These are phyloP conservation scores for Porites cylindrica DNA, from an alignment of 92 coral and sea anemone species.

Conservation along the genomic window DNA sequence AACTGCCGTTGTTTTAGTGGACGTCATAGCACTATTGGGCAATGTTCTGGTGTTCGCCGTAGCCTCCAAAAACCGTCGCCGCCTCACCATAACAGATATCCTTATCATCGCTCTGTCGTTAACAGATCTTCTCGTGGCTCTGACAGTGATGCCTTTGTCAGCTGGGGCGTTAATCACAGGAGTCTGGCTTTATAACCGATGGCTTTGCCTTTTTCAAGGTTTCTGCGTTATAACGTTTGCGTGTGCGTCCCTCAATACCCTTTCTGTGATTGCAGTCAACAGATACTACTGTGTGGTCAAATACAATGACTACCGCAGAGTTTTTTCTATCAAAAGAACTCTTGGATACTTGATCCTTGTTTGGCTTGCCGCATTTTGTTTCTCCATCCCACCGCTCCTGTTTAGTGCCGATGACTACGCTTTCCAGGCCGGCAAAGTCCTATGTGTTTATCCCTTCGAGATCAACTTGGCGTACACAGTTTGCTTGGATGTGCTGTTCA, in stretches of 20 bases:
- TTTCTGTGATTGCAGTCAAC: slow-evolving; percentile 44
- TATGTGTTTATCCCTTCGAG: slow-evolving; percentile 55
- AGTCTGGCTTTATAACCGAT: slow-evolving; percentile 28
- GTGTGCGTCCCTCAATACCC: slow-evolving; percentile 38
- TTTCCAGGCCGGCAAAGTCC: slow-evolving; percentile 50
- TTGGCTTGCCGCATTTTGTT: slow-evolving; percentile 28
- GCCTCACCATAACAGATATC: slow-evolving; percentile 23
- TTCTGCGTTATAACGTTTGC: slow-evolving; percentile 52
- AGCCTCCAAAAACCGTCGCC: slow-evolving; percentile 52
- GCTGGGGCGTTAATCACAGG: slow-evolving; percentile 23
- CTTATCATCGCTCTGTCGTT: slow-evolving; percentile 43
- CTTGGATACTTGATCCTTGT: slow-evolving; percentile 25
- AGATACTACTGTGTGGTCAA: slow-evolving; percentile 51
- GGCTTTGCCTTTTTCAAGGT: slow-evolving; percentile 44
- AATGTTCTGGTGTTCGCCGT: slow-evolving; percentile 36
- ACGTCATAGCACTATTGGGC: slow-evolving; percentile 38
- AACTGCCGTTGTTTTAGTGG: slow-evolving; percentile 19
- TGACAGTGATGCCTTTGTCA: slow-evolving; percentile 41
- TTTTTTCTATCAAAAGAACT: slow-evolving; percentile 39
- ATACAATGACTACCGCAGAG: slow-evolving; percentile 31
- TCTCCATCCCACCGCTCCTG: slow-evolving; percentile 26
- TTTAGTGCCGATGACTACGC: slow-evolving; percentile 36
- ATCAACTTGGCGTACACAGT: slow-evolving; percentile 51
- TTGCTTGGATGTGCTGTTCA: slow-evolving; percentile 36
- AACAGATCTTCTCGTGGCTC: slow-evolving; percentile 41